Evolutionary conservation across 2,888 invertebrate species (phyloP).

Genomic region (Ennomos fuscantarius): DNA sequence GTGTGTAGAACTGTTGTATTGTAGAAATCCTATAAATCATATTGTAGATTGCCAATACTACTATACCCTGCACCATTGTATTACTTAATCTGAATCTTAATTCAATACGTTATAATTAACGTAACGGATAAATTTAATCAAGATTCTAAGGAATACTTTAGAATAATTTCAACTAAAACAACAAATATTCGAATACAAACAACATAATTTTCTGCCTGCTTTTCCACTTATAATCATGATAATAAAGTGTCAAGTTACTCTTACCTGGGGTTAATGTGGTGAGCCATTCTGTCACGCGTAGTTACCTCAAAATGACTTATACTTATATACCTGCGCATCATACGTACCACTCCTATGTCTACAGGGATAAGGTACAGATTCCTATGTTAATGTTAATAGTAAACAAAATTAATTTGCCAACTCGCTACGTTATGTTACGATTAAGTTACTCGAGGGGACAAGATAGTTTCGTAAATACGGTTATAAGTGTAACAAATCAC

Average conservation of each 20-base stretch:
- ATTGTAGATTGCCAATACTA: too few relatives aligned
- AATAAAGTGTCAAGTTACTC: conserved; percentile 40
- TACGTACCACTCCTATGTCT: conserved; percentile 16
- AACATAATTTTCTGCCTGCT: conserved; percentile 34
- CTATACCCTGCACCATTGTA: too few relatives aligned
- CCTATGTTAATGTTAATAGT: conserved; percentile 17
- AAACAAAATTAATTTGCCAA: conserved; percentile 41
- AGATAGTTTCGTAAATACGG: conserved; percentile 35
- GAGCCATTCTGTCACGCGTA: conserved; percentile 36
- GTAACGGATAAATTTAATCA: too few relatives aligned
- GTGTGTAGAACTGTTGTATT: too few relatives aligned
- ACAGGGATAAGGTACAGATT: conserved; percentile 22
- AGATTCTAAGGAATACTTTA: too few relatives aligned
- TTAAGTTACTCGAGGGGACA: conserved; percentile 28
- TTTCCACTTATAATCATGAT: conserved; percentile 38
- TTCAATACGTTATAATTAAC: not conserved
- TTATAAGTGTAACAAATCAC: conserved; percentile 31
- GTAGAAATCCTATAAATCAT: too few relatives aligned
- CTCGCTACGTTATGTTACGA: conserved; percentile 30
- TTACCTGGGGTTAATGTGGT: conserved; percentile 42
- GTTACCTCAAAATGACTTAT: conserved; percentile 37
- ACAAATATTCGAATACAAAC: conserved; percentile 19
- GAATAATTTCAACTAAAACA: too few relatives aligned
- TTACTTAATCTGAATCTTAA: not conserved
- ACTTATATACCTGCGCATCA: conserved; percentile 22